Evolutionary conservation across 2,113 vertebrate species (phyloP), one percentile per base, ranked within the genome.

Genomic region (Psephotus haematonotus): DNA sequence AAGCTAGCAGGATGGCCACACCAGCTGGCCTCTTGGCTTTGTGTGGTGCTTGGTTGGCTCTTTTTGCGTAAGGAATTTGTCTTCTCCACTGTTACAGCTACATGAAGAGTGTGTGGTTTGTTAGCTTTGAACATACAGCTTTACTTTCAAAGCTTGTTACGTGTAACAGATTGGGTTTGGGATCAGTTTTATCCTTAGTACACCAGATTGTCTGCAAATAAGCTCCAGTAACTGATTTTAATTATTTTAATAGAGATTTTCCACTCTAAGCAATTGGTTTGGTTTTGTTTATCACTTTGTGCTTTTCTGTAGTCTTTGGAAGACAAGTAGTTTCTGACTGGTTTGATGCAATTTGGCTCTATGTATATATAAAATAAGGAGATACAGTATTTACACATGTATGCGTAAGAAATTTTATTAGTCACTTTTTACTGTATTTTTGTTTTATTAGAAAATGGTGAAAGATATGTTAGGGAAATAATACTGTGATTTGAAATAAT

Each of bases 11-110:
- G 47, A 35, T 70, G 39, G 28, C 49, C 2, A 1, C 22, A 13
- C 39, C 23, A 69, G 55, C 22, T 79, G 70, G 41, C 47, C 29
- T 44, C 28, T 68, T 62, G 46, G 10, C 64, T 46, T 62, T 20
- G 27, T 3, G 0, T 50, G 23, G 37, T 1, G 1, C 46, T 31
- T 52, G 23, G 33, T 33, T n/a, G 28, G 24, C n/a, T 76, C 41
- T 53, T 39, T 28, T 47, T 55, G 55, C 41, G 29, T 22, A 25
- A 55, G 33, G 47, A 29, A 12, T 52, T 62, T 76, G 39, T 31
- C 60, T 59, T 57, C 60, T 69, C 24, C 46, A 47, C 28, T 46
- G 24, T 83, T 69, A 41, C 15, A 52, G 24, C 28, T 43, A 4
- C 28, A 8, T 20, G 64, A 53, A 63, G 31, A 41, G 35, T 50